Base-by-base conservation (phyloP, 2,797 vertebrate genomes). In the Limnodromus scolopaceus region DNA sequence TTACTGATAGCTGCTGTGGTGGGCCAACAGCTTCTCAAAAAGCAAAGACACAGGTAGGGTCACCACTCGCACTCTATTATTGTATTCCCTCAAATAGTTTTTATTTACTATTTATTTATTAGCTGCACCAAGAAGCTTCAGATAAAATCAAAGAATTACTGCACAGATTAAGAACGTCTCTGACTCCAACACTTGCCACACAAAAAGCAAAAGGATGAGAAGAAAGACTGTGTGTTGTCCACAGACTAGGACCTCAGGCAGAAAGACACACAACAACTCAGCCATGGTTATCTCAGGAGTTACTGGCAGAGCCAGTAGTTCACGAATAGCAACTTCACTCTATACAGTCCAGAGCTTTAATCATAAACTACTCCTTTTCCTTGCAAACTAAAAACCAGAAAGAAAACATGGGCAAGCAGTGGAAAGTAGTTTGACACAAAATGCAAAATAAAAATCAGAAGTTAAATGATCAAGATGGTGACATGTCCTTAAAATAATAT, bases 371-470 rank as follows among this genome's bases (percentile, higher is more conserved):
- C 8, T 81, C 49, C 48, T 78, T 70, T 80, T 81, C 88, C 39
- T 49, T 51, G 41, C 39, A 93, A 55, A 7, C n/a, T 63, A 64
- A 82, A 85, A 70, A n/a, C 22, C 58, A 84, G 58, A 86, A 95
- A 51, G 28, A 84, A 34, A 88, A 55, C 19, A 46, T 7, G 16
- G 55, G 43, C 51, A 95, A 89, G 74, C 19, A 72, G 32, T 19
- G 17, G 1, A 0, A 96, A 81, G 49, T 36, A 75, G 34, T 79
- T 65, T 81, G 77, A 90, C 60, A 81, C 2, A 81, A 92, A 46
- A 78, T 28, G 15, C n/a, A 32, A 93, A 90, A 92, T n/a, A 71
- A 71, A 92, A 94, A 51, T 65, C 58, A 87, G 49, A 89, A 91
- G 11, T 61, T 88, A 84, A 92, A 92, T 46, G 1, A 93, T 63